Base-by-base conservation (phyloP, 2,888 invertebrate genomes). In the Drosophila greeni region DNA sequence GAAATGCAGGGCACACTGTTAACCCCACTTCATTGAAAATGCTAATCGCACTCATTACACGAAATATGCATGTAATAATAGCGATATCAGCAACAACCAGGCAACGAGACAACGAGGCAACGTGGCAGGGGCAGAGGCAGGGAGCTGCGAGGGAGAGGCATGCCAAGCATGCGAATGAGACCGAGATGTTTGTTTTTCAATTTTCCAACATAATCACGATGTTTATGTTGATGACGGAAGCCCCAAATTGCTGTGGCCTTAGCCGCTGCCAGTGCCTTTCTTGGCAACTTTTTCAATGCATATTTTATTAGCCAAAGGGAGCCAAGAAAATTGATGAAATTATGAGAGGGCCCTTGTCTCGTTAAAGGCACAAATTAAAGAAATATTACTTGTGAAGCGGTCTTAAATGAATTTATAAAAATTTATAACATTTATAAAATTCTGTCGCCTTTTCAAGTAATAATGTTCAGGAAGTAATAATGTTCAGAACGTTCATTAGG, bases 1-100 rank as follows among this genome's bases (percentile, higher is more conserved):
- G 66, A 76, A 74, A 82, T 84, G 80, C 84, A 72, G 66, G 84
- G 84, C 79, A 82, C 84, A 79, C 73, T 79, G 80, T 79, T 82
- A 82, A 72, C 82, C 80, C 82, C 80, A 84, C 79, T 79, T 84
- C 75, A 84, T 84, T 84, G 80, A 62, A 80, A 80, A 84, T 84
- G 82, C 84, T 84, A 79, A 79, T 79, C 77, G 84, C 80, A 84
- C 77, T 82, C 79, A 79, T 79, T 79, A 84, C 84, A 74, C 84
- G 64, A 84, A 84, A 84, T 79, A 82, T 82, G 84, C 84, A 76
- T 84, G 79, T 84, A 84, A 79, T 79, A 79, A 79, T 82, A 61
- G 82, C 79, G 49, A 82, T 84, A 76, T 84, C 72, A 70, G 60
- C 72, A 72, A 39, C 70, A 48, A 39, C 37, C 67, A 66, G 23